Percentiles rank a stretch among this genome's conserved stretches.
These are phyloP conservation scores for Taenioides sp. DNA, from an alignment of 2,797 vertebrate species.

Conservation along the genomic window DNA sequence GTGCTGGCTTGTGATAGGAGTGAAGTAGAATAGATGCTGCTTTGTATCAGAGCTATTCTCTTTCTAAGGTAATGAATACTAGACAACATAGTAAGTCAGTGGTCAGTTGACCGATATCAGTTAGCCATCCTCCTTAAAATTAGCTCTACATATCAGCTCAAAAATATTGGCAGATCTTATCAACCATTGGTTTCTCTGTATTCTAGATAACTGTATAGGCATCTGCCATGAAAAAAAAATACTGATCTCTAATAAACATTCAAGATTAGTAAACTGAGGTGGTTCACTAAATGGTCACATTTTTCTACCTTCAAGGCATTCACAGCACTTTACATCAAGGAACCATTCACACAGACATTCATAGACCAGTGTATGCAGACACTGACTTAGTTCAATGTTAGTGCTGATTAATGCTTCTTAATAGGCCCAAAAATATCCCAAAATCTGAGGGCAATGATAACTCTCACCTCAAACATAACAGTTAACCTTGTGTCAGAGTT, in stretches of 20 bases:
- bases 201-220: not conserved
- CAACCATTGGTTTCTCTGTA: no score
- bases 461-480: not conserved
- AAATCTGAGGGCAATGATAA: not conserved
- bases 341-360: no score
- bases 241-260: no score
- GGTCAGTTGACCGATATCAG: no score
- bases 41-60: not conserved
- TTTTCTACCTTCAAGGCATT: no score
- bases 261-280: no score
- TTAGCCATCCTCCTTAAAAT: no score
- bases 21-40: not conserved
- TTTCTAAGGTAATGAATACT: not conserved
- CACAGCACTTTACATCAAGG: no score
- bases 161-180: no score
- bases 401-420: not conserved
- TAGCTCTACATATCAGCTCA: no score
- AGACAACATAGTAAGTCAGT: not conserved
- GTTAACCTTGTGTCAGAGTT: not conserved
- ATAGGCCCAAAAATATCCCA: not conserved
- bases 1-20: slow-evolving; percentile 12
- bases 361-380: no score
- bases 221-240: not conserved
- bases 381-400: not conserved
- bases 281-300: no score